Base-by-base conservation (phyloP, 2,888 invertebrate species). In the Harmothoe impar region DNA sequence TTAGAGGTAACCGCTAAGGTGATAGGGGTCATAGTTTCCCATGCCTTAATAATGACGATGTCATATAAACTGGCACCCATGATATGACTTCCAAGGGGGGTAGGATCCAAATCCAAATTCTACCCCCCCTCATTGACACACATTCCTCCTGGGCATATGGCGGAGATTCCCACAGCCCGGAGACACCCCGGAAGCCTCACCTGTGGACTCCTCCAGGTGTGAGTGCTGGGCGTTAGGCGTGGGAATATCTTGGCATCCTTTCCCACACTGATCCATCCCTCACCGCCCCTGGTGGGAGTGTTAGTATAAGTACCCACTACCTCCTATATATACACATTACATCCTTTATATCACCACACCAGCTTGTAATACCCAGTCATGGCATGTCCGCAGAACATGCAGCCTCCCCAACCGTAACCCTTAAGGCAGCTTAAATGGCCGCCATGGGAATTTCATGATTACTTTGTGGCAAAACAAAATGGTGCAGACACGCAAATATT, bases 211-310 rank as follows among this genome's bases (percentile, higher is more conserved):
- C 72, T 72, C 72, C 72, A 72, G 72, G 72, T 15, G 15, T 1
- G 72, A 15, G 31, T 3, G 62, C 5, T 3, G 62, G 10, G 43
- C 43, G 43, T 10, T 10, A 43, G 43, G 43, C 72, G 72, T 72
- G 72, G 72, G 72, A 72, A 72, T 25, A 72, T 72, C 72, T 29
- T 15, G 25, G 72, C 29, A 25, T 25, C 72, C 29, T 23, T 72
- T 72, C 72, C 72, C 72, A 72, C 72, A 29, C 25, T 29, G 72
- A 72, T 72, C 68, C n/a, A n/a, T n/a, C n/a, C 12, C n/a, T n/a
- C 7, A 15, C 5, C 68, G n/a, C 68, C 68, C n/a, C n/a, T n/a
- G n/a, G n/a, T 68, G 68, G 68, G 68, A 12, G 68, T n/a, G 68
- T 68, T 68, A 3, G 29, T 23, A 62, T n/a, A 62, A 20, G 20